phyloP scores from a whole-genome alignment of 2,113 vertebrate genomes.

The Cranoglanis bouderius region DNA sequence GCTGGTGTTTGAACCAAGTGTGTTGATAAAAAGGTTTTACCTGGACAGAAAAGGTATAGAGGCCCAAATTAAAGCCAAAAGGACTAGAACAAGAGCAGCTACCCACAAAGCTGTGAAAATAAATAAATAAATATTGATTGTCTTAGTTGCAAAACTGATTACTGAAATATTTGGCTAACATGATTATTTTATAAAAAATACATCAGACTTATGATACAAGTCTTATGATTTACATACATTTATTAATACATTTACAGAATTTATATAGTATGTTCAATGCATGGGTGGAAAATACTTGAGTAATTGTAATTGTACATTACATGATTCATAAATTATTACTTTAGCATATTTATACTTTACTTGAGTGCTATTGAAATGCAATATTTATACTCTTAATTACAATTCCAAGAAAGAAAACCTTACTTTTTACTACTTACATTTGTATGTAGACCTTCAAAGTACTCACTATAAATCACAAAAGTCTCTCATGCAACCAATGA shows the following conservation, averaged over 20 bases:
- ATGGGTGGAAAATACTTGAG: not conserved
- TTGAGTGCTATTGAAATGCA: not conserved
- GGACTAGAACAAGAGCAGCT: slow-evolving; percentile 62
- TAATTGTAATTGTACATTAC: not conserved
- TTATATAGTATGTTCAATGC: not conserved
- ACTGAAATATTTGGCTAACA: not conserved
- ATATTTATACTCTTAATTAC: not conserved
- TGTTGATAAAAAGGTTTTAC: slow-evolving; percentile 50
- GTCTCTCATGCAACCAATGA: not conserved
- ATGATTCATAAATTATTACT: not conserved
- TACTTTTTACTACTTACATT: not conserved
- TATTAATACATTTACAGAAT: not conserved
- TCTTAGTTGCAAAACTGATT: not conserved
- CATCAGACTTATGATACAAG: not conserved
- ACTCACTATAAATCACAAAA: not conserved
- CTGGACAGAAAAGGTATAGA: slow-evolving; percentile 64
- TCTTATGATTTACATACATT: not conserved
- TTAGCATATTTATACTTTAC: not conserved
- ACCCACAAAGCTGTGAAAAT: slow-evolving; percentile 68
- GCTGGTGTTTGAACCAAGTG: not conserved
- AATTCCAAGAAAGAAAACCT: not conserved
- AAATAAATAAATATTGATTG: slow-evolving; percentile 23
- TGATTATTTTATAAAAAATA: not conserved
- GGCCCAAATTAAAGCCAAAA: slow-evolving; percentile 54
- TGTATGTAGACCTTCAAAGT: not conserved